Percentiles rank a stretch among this genome's conserved stretches.
These are phyloP conservation scores for Acanthiza pusilla DNA, from an alignment of 2,797 vertebrate species.

Conservation along the genomic window DNA sequence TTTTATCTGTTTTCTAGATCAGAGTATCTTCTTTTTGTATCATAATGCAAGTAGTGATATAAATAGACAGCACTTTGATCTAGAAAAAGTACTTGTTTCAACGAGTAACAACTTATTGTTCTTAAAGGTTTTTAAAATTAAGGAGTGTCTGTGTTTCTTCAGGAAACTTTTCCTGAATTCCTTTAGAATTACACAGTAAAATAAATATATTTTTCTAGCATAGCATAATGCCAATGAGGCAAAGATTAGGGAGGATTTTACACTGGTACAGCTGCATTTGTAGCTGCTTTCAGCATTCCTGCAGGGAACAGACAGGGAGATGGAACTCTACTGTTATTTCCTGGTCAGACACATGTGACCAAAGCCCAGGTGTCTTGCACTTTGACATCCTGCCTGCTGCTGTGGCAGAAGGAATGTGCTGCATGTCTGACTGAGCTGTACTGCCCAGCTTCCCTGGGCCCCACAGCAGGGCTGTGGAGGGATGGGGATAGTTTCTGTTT, in stretches of 20 bases:
- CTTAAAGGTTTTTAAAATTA: neutral
- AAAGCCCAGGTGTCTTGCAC: neutral
- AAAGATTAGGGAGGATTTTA: neutral
- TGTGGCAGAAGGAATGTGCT: neutral
- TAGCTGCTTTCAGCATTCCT: neutral
- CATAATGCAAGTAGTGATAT: neutral
- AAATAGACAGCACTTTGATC: neutral
- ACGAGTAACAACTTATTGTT: neutral
- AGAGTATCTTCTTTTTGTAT: neutral
- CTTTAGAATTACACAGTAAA: neutral
- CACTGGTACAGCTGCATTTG: neutral
- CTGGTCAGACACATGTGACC: neutral
- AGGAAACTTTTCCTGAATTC: neutral
- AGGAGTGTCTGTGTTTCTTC: neutral
- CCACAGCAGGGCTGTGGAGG: neutral
- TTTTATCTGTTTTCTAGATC: conserved; percentile 25
- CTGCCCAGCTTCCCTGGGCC: neutral
- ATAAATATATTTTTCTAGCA: neutral
- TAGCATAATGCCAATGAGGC: neutral
- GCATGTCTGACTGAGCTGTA: rapidly evolving
- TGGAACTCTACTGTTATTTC: neutral
- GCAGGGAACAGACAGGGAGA: neutral
- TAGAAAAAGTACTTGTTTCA: neutral
- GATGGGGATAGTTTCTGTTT: neutral
- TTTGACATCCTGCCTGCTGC: neutral